Base-by-base conservation (phyloP, 2,888 invertebrate genomes). In the Adelognathus sp. region DNA sequence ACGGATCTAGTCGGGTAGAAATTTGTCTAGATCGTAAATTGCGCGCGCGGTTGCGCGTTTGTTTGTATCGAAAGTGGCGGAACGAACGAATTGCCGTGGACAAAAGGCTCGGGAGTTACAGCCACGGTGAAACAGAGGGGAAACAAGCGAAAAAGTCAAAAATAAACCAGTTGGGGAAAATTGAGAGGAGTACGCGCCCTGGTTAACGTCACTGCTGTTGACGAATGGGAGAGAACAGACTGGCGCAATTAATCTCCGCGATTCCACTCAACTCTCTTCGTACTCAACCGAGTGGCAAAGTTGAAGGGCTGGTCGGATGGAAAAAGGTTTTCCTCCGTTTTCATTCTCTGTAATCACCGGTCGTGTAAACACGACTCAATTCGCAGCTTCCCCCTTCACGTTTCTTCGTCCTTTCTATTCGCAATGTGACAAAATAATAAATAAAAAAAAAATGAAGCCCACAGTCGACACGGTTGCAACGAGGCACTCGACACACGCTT, bases 161-260 rank as follows among this genome's bases (percentile, higher is more conserved):
- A 69, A 52, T 41, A n/a, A 54, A 52, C 21, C 69, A 11, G 46
- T 52, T 33, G 75, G 6, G 14, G 39, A 69, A 70, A 54, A 41
- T 69, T 11, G 36, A 21, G 54, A 46, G 36, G 33, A 54, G 11
- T 3, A 18, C 5, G 16, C 63, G 44, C 66, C n/a, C n/a, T 66
- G 56, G 54, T 67, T 67, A 67, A 54, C 67, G 18, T 11, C 41
- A 56, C 50, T 39, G 52, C 58, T 46, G 31, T 16, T 36, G 67
- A 56, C 61, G 16, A 39, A 46, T 50, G 29, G 33, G 73, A 58
- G 60, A 75, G 77, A n/a, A 76, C 80, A 80, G 72, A 67, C 61
- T 76, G 78, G 80, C 76, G 83, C 80, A 82, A 83, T 83, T 82
- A 83, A 83, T 83, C 79, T 83, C 71, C 50, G 70, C 74, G 69